A percentile compares a stretch with the other conserved stretches of the same genome.
These are phyloP conservation scores for Creontiades dilutus DNA, from an alignment of 2,888 invertebrate genomes.

Conservation along the genomic window DNA sequence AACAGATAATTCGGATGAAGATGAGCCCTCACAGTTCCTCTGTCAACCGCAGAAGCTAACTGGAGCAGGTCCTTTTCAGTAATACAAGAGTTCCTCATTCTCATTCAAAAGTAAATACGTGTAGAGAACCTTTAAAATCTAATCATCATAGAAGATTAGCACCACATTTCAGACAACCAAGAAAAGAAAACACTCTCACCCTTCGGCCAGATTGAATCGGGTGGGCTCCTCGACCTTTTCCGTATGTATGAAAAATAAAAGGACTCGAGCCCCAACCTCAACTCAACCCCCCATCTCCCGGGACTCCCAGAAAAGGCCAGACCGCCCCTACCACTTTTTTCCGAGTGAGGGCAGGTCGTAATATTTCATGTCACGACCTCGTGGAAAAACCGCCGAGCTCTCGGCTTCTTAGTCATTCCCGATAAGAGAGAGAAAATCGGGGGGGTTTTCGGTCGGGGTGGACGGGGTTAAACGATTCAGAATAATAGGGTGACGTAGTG, in stretches of 20 bases:
- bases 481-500: constrained; percentile 7
- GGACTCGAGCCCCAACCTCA: neutral
- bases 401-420: constrained; percentile 22
- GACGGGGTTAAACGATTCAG: constrained; percentile 26
- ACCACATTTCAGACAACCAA: neutral
- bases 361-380: constrained; percentile 53
- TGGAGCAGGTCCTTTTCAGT: no score
- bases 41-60: no score
- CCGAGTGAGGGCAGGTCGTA: constrained; percentile 47
- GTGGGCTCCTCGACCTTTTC: constrained; percentile 15
- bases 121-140: neutral
- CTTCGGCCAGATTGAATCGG: constrained; percentile 32
- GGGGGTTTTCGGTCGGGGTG: neutral
- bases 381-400: constrained; percentile 29
- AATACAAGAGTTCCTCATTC: no score
- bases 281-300: neutral
- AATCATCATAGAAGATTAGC: neutral
- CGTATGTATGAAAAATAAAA: constrained; percentile 36
- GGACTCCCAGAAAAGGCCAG: constrained; percentile 22
- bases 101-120: no score
- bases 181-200: neutral
- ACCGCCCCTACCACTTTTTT: constrained; percentile 41
- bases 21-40: no score
- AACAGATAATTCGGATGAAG: no score
- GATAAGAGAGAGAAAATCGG: constrained; percentile 5